A percentile compares a stretch with the other conserved stretches of the same genome.
Evolutionary conservation across 2,888 invertebrate genomes (phyloP).

Genomic region (Rotaria socialis): DNA sequence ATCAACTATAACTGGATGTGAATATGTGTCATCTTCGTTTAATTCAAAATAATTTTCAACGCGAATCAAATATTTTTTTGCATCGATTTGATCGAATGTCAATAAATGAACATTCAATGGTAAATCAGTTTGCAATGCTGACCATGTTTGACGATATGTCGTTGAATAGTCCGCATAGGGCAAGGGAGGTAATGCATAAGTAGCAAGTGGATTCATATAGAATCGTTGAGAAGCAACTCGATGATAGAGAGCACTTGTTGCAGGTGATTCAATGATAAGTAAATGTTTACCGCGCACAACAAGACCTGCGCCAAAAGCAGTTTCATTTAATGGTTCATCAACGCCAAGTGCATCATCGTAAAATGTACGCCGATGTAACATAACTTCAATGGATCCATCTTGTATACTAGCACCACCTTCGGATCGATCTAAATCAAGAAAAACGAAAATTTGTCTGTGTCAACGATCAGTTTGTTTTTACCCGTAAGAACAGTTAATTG

Average conservation of each 20-base stretch:
- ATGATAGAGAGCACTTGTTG: conserved; percentile 41
- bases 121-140: conserved; percentile 24
- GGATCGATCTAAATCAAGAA: conserved; percentile 56
- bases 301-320: conserved; percentile 61
- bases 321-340: conserved; percentile 81
- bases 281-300: conserved; percentile 55
- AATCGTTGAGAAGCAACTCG: conserved; percentile 38
- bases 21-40: conserved; percentile 42
- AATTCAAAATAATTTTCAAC: conserved; percentile 46
- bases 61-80: conserved; percentile 39
- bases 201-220: conserved; percentile 42
- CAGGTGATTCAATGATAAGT: conserved; percentile 44
- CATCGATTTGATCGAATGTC: conserved; percentile 32
- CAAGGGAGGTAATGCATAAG: conserved; percentile 32
- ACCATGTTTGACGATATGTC: conserved; percentile 30
- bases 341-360: conserved; percentile 89
- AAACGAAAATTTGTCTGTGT: background rate
- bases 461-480: background rate
- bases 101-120: conserved; percentile 45
- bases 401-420: conserved; percentile 57
- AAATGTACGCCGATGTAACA: conserved; percentile 74
- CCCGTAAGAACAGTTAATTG: conserved; percentile 3
- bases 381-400: conserved; percentile 58
- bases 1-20: conserved; percentile 41
- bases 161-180: background rate